phyloP scores from a whole-genome alignment of 2,888 invertebrate species.

The Watsonalla binaria region DNA sequence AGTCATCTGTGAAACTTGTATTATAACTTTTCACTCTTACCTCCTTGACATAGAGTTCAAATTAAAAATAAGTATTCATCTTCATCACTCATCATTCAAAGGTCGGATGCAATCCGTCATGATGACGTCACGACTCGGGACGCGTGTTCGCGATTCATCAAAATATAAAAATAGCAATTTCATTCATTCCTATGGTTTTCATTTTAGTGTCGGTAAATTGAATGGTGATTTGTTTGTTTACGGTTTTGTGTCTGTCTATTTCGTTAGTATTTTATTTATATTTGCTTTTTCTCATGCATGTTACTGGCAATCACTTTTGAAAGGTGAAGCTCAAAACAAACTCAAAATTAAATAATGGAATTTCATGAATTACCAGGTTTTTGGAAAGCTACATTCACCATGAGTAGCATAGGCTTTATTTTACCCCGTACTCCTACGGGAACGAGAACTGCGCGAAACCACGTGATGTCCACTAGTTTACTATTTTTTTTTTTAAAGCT shows the following conservation, averaged over 20 bases:
- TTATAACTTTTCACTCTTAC: neutral
- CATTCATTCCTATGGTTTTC: slow-evolving; percentile 3
- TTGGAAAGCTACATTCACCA: too few relatives aligned
- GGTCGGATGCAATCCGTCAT: slow-evolving; percentile 51
- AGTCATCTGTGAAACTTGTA: slow-evolving; percentile 11
- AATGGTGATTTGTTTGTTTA: neutral
- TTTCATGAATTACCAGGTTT: too few relatives aligned
- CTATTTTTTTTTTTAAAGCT: too few relatives aligned
- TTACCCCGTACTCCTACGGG: too few relatives aligned
- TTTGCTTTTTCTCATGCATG: too few relatives aligned
- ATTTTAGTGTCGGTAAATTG: neutral
- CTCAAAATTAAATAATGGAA: too few relatives aligned
- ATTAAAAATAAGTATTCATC: slow-evolving; percentile 24
- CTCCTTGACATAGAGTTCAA: slow-evolving; percentile 9
- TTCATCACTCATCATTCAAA: slow-evolving; percentile 38
- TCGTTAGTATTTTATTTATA: too few relatives aligned
- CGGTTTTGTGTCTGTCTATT: neutral
- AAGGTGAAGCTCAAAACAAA: too few relatives aligned
- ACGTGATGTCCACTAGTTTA: too few relatives aligned
- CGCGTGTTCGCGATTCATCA: slow-evolving; percentile 68
- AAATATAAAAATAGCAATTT: slow-evolving; percentile 15
- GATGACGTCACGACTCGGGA: slow-evolving; percentile 9
- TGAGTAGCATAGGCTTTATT: too few relatives aligned
- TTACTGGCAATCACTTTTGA: too few relatives aligned
- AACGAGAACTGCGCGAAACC: too few relatives aligned